phyloP scores from a whole-genome alignment of 1,140 invertebrate genomes.

The Calephelis virginiensis region DNA sequence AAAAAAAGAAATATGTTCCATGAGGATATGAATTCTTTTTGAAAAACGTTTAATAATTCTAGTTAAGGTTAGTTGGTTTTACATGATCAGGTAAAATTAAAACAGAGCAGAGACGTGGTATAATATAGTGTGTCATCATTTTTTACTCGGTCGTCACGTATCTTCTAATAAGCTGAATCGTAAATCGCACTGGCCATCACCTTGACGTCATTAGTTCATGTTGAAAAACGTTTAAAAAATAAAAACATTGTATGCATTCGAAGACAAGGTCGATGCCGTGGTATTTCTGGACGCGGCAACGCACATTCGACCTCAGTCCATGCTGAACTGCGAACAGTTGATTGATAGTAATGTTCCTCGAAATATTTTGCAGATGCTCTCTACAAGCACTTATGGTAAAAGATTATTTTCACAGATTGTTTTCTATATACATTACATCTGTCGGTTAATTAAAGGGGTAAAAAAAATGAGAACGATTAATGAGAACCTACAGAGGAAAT shows the following conservation, averaged over 20 bases:
- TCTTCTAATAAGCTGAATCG: constrained; percentile 5
- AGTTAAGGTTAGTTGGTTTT: too few relatives aligned
- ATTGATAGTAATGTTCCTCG: constrained; percentile 61
- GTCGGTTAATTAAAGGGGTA: too few relatives aligned
- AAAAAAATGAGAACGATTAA: too few relatives aligned
- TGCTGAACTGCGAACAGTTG: constrained; percentile 52
- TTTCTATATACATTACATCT: not conserved
- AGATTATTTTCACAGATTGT: constrained; percentile 22
- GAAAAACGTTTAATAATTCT: too few relatives aligned
- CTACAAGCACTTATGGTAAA: constrained; percentile 40
- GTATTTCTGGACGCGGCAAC: constrained; percentile 69
- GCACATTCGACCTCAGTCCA: constrained; percentile 52
- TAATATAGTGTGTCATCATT: constrained; percentile 1
- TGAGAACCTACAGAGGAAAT: too few relatives aligned
- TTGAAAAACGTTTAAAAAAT: constrained; percentile 66
- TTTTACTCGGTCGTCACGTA: not conserved
- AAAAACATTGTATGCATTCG: constrained; percentile 63
- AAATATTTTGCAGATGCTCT: constrained; percentile 56
- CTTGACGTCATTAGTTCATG: constrained; percentile 51
- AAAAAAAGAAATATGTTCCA: too few relatives aligned
- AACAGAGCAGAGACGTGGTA: too few relatives aligned
- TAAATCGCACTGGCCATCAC: constrained; percentile 51
- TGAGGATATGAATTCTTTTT: too few relatives aligned
- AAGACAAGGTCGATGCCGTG: constrained; percentile 69
- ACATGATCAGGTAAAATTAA: too few relatives aligned